These are phyloP conservation scores for Drosophila affinis DNA, from an alignment of 2,888 invertebrate species.

Conservation along the genomic window DNA sequence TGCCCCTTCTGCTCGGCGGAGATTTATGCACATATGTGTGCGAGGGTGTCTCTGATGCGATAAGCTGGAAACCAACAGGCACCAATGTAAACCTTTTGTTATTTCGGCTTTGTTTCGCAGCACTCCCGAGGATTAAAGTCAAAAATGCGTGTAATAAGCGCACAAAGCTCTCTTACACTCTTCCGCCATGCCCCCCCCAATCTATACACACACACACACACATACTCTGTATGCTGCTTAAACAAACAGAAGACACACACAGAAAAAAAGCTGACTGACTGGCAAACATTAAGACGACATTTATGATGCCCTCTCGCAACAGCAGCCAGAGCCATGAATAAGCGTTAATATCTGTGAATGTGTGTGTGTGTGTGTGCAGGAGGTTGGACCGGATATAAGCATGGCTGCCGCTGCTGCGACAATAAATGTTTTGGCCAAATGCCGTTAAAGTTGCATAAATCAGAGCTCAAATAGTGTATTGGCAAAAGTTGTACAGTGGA, in stretches of 20 bases:
- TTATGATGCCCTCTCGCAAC: constrained; percentile 64
- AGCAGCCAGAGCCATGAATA: constrained; percentile 55
- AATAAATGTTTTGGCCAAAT: constrained; percentile 59
- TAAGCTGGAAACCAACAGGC: constrained; percentile 72
- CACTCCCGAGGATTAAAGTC: constrained; percentile 77
- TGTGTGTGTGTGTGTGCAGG: constrained; percentile 4
- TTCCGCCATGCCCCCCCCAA: constrained; percentile 36
- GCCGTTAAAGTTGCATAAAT: constrained; percentile 56
- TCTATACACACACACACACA: constrained; percentile 29
- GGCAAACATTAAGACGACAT: constrained; percentile 64
- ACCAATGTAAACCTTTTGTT: constrained; percentile 76
- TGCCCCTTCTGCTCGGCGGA: constrained; percentile 28
- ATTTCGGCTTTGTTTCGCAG: constrained; percentile 74
- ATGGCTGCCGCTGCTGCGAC: constrained; percentile 16
- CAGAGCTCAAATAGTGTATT: constrained; percentile 37
- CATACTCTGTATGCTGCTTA: constrained; percentile 21
- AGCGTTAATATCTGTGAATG: constrained; percentile 48
- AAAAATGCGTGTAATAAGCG: constrained; percentile 80
- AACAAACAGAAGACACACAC: constrained; percentile 43
- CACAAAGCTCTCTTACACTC: constrained; percentile 63
- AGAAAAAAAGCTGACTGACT: constrained; percentile 45
- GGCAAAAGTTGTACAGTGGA: constrained; percentile 4
- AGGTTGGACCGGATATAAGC: neutral
- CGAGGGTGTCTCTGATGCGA: constrained; percentile 47
- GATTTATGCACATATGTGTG: constrained; percentile 60